phyloP scores from a whole-genome alignment of 2,113 vertebrate genomes.

The Panthera tigris region DNA sequence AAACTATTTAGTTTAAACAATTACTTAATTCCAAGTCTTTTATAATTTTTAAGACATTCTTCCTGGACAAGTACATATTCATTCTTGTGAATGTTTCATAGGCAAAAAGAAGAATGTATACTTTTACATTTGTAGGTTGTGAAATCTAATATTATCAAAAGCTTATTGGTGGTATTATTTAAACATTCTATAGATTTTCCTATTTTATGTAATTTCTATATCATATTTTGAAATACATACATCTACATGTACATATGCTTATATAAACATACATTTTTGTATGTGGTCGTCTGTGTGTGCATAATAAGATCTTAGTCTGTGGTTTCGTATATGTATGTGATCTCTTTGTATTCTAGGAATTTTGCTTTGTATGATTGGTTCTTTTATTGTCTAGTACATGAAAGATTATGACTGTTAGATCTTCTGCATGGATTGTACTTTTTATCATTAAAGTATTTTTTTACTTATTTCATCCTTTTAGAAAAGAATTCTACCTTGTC shows the following conservation, averaged over 20 bases:
- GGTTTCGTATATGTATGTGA: neutral
- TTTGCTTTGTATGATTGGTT: neutral
- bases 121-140: neutral
- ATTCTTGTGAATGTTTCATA: neutral
- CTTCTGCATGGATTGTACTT: neutral
- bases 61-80: neutral
- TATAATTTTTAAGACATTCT: neutral
- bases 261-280: neutral
- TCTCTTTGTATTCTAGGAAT: neutral
- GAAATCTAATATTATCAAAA: neutral
- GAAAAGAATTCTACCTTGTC: neutral
- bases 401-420: neutral
- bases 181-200: neutral
- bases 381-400: neutral
- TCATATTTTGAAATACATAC: neutral
- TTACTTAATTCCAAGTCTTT: neutral
- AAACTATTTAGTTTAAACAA: neutral
- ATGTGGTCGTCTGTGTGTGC: neutral
- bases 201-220: neutral
- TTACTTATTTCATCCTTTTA: neutral
- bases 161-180: neutral
- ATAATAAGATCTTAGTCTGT: neutral
- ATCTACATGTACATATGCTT: neutral
- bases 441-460: neutral
- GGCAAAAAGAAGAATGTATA: neutral